These are phyloP conservation scores for Conopomorpha cramerella DNA, from an alignment of 1,140 invertebrate species.

Conservation along the genomic window DNA sequence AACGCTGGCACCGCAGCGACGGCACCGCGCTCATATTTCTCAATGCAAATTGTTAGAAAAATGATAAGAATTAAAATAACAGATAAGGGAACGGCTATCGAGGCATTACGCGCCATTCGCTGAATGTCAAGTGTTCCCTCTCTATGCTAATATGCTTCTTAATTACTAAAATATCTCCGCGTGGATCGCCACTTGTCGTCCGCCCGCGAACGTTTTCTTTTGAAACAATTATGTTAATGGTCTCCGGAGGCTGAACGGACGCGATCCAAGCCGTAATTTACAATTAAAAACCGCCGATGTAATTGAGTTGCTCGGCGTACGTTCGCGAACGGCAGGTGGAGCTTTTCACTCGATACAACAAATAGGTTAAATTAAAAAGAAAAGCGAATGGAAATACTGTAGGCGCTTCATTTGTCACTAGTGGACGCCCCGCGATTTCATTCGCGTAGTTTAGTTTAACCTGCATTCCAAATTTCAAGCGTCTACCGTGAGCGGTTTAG, in stretches of 20 bases:
- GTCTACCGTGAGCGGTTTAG: too few species aligned
- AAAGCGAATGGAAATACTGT: too few species aligned
- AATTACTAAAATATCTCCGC: constrained; percentile 44
- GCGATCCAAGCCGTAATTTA: constrained; percentile 40
- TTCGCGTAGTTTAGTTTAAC: too few species aligned
- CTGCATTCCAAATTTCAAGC: too few species aligned
- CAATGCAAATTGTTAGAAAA: constrained; percentile 30
- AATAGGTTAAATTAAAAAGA: too few species aligned
- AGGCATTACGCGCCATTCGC: too few species aligned
- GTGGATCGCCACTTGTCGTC: constrained; percentile 36
- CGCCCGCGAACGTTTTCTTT: constrained; percentile 35
- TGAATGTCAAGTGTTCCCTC: too few species aligned
- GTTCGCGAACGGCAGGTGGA: too few species aligned
- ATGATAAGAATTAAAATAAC: constrained; percentile 25
- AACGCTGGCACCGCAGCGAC: too few species aligned
- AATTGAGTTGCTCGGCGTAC: constrained; percentile 20
- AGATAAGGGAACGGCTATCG: constrained; percentile 40
- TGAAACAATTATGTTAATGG: constrained; percentile 52
- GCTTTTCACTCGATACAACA: too few species aligned
- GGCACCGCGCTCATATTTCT: constrained; percentile 13
- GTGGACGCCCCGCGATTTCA: too few species aligned
- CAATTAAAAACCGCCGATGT: constrained; percentile 27
- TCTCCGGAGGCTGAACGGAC: constrained; percentile 15
- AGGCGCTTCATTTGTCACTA: too few species aligned
- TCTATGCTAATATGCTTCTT: constrained; percentile 45